These are phyloP conservation scores for Peromyscus californicus DNA, from an alignment of 2,113 vertebrate species.

Conservation along the genomic window DNA sequence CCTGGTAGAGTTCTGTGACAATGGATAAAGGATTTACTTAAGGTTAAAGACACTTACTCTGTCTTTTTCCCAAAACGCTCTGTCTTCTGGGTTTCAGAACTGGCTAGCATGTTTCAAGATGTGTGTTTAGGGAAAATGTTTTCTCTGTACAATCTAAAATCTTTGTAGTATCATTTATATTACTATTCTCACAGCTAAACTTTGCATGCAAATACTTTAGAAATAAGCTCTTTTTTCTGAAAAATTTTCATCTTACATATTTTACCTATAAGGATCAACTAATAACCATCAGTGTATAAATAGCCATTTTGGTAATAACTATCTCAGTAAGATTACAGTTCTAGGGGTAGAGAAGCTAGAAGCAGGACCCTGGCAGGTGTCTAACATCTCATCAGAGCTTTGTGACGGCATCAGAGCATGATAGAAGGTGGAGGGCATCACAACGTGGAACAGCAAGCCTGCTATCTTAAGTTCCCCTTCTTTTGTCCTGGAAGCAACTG, in stretches of 20 bases:
- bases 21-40: neutral
- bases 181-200: neutral
- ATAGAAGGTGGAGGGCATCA: neutral
- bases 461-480: neutral
- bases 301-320: neutral
- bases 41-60: neutral
- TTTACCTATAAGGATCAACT: neutral
- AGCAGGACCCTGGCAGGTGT: neutral
- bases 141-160: slow-evolving; percentile 11
- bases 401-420: neutral
- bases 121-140: neutral
- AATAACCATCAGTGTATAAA: neutral
- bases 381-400: neutral
- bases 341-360: neutral
- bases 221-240: neutral
- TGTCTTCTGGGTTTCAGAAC: neutral
- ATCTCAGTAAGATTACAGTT: neutral
- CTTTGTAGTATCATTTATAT: neutral
- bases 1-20: neutral
- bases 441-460: neutral
- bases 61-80: neutral
- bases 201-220: neutral
- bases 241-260: neutral
- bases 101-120: neutral
- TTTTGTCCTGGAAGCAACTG: no score